Conservation (phyloP, 2,888 invertebrate genomes). For the Hemaris fuciformis region DNA sequence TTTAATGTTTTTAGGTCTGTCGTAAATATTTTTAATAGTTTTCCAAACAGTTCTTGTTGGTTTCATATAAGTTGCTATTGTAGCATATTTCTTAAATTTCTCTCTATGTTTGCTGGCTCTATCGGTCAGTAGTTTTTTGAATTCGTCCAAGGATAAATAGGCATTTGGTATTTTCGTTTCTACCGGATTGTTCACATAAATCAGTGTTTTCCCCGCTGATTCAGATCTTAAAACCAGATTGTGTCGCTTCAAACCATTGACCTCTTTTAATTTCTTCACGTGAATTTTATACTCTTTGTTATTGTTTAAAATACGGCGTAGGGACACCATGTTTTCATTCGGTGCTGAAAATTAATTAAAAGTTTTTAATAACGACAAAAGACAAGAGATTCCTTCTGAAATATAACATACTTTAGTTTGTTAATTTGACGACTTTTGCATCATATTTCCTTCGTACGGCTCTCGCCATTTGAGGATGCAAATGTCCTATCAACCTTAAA, state of each 20-base stretch:
- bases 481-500: too few relatives aligned
- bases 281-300: conserved; percentile 52
- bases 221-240: conserved; percentile 51
- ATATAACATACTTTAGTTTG: too few relatives aligned
- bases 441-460: too few relatives aligned
- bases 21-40: background rate
- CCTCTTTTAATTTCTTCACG: conserved; percentile 57
- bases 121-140: conserved; percentile 45
- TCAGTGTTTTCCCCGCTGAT: conserved; percentile 33
- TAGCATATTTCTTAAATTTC: background rate
- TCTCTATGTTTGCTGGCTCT: conserved; percentile 23
- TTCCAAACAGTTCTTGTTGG: background rate
- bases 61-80: background rate
- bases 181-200: conserved; percentile 68
- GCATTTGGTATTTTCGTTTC: conserved; percentile 61
- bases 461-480: too few relatives aligned
- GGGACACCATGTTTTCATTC: conserved; percentile 28
- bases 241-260: conserved; percentile 62
- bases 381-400: too few relatives aligned
- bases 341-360: conserved; percentile 11
- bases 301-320: conserved; percentile 40
- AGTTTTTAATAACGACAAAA: too few relatives aligned
- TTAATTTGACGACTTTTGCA: too few relatives aligned
- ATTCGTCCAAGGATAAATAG: conserved; percentile 53
- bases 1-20: background rate